A percentile compares a stretch with the other conserved stretches of the same genome.
Evolutionary conservation across 1,140 invertebrate genomes (phyloP).

Genomic region (Magallana ariakensis): DNA sequence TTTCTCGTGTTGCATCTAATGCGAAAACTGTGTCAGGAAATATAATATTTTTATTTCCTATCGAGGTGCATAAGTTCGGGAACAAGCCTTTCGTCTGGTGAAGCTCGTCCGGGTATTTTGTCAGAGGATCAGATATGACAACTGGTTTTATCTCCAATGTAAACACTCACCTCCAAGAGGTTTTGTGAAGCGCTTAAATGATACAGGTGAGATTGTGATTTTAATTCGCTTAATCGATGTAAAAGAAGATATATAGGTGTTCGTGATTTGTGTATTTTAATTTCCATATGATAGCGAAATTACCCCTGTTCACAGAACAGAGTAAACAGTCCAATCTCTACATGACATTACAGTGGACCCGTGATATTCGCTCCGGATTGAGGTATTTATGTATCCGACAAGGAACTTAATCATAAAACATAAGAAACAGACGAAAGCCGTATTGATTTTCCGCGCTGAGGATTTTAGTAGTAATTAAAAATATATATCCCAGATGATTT

Average conservation of each 20-base stretch:
- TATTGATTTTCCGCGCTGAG: neutral
- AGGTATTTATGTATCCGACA: neutral
- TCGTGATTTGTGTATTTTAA: conserved; percentile 33
- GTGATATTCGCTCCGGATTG: neutral
- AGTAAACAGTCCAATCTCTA: neutral
- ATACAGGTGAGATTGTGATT: conserved; percentile 17
- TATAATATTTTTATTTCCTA: neutral
- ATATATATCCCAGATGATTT: neutral
- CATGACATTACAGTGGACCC: neutral
- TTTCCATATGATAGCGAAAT: conserved; percentile 35
- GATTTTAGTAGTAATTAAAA: conserved; percentile 11
- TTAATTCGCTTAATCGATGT: conserved; percentile 34
- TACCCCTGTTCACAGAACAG: neutral
- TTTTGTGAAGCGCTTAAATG: conserved; percentile 20
- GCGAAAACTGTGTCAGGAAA: neutral
- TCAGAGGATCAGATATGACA: neutral
- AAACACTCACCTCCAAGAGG: neutral
- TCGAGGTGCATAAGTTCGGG: neutral
- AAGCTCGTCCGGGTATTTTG: neutral
- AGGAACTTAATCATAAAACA: neutral
- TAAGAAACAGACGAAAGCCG: neutral
- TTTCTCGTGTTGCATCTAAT: neutral
- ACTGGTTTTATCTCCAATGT: conserved; percentile 8
- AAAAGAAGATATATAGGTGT: conserved; percentile 29
- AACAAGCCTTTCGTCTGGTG: neutral